Percentiles rank a stretch among this genome's conserved stretches.
These are phyloP conservation scores for Donacobius atricapilla DNA, from an alignment of 2,113 vertebrate species.

Conservation along the genomic window DNA sequence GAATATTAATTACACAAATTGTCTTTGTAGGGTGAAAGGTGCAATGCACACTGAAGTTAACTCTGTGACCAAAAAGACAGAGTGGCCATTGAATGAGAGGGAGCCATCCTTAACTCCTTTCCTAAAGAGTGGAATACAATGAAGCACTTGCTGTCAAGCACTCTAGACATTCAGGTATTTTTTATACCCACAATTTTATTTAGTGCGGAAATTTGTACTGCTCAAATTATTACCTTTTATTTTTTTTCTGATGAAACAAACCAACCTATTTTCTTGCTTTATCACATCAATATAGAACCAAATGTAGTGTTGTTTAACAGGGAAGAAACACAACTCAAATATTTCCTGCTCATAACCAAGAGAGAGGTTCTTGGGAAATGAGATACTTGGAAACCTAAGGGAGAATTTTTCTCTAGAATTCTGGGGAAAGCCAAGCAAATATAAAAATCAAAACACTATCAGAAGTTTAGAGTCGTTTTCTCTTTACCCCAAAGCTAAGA, in stretches of 20 bases:
- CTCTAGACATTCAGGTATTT: neutral
- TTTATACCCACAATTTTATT: neutral
- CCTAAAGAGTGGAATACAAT: neutral
- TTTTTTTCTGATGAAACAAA: neutral
- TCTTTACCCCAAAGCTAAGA: neutral
- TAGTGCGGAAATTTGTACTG: neutral
- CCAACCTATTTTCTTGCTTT: neutral
- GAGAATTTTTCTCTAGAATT: neutral
- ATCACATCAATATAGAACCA: neutral
- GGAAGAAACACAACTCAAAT: neutral
- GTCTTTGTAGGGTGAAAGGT: neutral
- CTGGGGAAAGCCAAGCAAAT: neutral
- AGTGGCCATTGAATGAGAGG: neutral
- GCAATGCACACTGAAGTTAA: neutral
- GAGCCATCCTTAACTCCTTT: neutral
- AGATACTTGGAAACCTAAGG: neutral
- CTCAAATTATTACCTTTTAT: neutral
- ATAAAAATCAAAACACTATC: neutral
- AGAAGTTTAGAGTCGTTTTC: neutral
- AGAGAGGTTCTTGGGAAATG: neutral
- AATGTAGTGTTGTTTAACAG: neutral
- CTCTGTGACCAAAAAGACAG: neutral
- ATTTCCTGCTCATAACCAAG: neutral
- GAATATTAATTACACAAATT: neutral
- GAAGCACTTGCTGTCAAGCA: neutral